These are phyloP conservation scores for Bilobella aurantiaca DNA, from an alignment of 1,140 invertebrate species.

Conservation along the genomic window DNA sequence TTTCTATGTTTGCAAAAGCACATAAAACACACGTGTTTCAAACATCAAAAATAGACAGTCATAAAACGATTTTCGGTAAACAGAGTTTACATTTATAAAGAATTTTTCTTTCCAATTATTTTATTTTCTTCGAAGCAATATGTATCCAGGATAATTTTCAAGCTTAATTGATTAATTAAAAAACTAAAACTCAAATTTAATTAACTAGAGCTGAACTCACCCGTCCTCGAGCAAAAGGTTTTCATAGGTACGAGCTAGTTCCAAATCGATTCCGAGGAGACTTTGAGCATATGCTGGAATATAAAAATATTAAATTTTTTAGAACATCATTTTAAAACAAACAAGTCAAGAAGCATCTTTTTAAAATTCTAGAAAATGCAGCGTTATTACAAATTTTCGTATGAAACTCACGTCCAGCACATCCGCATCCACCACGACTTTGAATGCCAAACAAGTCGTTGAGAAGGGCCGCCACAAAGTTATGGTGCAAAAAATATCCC, in stretches of 20 bases:
- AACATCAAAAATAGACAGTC: no score
- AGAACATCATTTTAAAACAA: background rate
- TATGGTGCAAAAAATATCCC: conserved; percentile 76
- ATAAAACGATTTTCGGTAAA: no score
- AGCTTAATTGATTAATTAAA: no score
- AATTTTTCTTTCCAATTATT: no score
- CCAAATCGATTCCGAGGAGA: conserved; percentile 67
- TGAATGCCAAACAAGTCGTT: conserved; percentile 90
- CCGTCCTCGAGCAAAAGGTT: conserved; percentile 60
- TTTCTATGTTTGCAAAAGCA: no score
- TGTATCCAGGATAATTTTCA: no score
- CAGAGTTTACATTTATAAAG: no score
- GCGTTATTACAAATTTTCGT: no score
- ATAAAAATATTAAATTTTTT: background rate
- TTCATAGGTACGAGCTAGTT: conserved; percentile 64
- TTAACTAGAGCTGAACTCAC: conserved; percentile 43
- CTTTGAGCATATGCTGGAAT: conserved; percentile 61
- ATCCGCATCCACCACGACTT: conserved; percentile 71
- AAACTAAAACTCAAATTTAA: no score
- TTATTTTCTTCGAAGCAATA: no score
- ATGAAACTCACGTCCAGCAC: conserved; percentile 55
- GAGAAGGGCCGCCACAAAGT: conserved; percentile 73
- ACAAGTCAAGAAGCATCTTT: background rate
- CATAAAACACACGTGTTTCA: no score
- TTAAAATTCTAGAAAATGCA: background rate